phyloP scores from a whole-genome alignment of 2,888 invertebrate species.

The Elaeidobius kamerunicus region DNA sequence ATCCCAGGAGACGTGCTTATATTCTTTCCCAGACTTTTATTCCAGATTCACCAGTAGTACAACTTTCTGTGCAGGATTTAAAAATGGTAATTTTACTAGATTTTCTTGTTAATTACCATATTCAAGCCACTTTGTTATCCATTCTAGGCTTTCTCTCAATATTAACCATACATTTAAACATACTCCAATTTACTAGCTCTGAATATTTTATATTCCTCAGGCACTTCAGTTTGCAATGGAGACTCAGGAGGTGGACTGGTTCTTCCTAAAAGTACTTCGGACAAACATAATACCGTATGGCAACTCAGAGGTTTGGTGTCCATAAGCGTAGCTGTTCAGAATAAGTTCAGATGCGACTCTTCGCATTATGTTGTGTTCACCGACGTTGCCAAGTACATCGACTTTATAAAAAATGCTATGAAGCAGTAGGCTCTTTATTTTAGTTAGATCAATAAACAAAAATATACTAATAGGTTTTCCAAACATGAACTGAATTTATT shows the following conservation, averaged over 20 bases:
- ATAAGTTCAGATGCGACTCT: conserved; percentile 58
- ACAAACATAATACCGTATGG: conserved; percentile 39
- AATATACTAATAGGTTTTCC: too few relatives aligned
- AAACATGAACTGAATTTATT: too few relatives aligned
- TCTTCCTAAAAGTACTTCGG: conserved; percentile 41
- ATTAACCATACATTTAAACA: too few relatives aligned
- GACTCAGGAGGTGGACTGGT: conserved; percentile 50
- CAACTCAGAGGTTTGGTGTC: conserved; percentile 55
- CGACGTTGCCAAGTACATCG: conserved; percentile 57
- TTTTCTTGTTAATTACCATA: too few relatives aligned
- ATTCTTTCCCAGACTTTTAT: conserved; percentile 61
- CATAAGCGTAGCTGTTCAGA: conserved; percentile 56
- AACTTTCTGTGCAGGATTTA: conserved; percentile 53
- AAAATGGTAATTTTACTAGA: conserved; percentile 50
- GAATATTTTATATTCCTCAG: conserved; percentile 44
- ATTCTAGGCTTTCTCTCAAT: too few relatives aligned
- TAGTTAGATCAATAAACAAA: too few relatives aligned
- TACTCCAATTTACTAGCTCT: too few relatives aligned
- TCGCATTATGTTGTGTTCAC: conserved; percentile 61
- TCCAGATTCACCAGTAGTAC: conserved; percentile 57
- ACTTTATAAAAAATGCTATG: conserved; percentile 50
- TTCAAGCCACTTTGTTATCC: too few relatives aligned
- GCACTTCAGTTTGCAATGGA: conserved; percentile 57
- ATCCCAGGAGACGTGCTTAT: conserved; percentile 57
- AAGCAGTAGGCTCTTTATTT: conserved; percentile 7